Percentiles rank a stretch among this genome's conserved stretches.
Conservation (phyloP, 2,888 invertebrate species). For the Caenorhabditis panamensis region DNA sequence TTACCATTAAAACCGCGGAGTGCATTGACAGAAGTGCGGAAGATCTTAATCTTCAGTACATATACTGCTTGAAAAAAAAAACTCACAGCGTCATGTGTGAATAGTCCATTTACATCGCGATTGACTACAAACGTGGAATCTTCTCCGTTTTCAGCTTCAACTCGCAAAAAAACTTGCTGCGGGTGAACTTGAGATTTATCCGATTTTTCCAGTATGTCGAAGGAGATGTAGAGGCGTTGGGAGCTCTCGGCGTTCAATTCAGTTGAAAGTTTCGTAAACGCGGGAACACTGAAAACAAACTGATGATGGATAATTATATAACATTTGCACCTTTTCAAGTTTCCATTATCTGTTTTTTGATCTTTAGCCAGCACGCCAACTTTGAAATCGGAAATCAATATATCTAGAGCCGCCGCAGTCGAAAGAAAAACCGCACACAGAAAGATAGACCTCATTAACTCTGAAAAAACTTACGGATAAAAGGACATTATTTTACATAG, state of each 20-base stretch:
- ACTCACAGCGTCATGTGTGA: conserved; percentile 24
- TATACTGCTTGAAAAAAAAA: background rate
- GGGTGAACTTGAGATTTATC: conserved; percentile 86
- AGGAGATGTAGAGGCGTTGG: conserved; percentile 91
- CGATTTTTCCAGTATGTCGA: conserved; percentile 87
- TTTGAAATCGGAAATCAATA: conserved; percentile 86
- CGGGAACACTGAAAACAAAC: conserved; percentile 84
- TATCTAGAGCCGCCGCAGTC: conserved; percentile 61
- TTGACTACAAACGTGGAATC: conserved; percentile 86
- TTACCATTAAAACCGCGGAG: conserved; percentile 86
- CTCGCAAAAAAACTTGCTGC: conserved; percentile 87
- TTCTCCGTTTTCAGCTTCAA: conserved; percentile 86
- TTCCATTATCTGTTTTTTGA: conserved; percentile 40
- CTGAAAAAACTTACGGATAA: too few species aligned
- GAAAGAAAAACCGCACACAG: conserved; percentile 1
- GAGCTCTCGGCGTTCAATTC: conserved; percentile 90
- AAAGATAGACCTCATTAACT: conserved; percentile 39
- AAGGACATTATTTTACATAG: too few species aligned
- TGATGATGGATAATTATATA: background rate
- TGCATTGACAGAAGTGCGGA: conserved; percentile 39
- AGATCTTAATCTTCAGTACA: background rate
- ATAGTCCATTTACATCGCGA: conserved; percentile 29
- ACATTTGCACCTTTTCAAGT: conserved; percentile 40
- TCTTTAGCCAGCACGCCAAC: conserved; percentile 83
- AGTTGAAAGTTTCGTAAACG: conserved; percentile 87